Evolutionary conservation across 2,797 vertebrate genomes (phyloP).

Genomic region (Hypotaenidia philippensis): DNA sequence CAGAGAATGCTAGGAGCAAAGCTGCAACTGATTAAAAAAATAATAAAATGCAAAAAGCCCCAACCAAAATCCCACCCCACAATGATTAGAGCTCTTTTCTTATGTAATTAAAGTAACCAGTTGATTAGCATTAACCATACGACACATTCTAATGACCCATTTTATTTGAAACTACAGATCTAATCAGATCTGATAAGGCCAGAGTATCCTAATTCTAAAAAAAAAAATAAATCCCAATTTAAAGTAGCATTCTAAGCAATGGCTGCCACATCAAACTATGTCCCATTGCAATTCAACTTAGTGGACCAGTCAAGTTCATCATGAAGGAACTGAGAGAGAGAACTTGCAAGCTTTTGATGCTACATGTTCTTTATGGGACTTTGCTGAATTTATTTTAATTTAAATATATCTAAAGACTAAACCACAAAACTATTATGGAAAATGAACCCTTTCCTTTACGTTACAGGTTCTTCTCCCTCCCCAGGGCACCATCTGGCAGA

Average conservation of each 20-base stretch:
- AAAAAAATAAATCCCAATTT: not conserved
- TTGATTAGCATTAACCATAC: constrained; percentile 13
- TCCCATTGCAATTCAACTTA: not conserved
- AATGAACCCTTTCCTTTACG: not conserved
- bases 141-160: constrained; percentile 18
- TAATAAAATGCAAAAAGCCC: too few species aligned
- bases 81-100: constrained; percentile 27
- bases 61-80: not conserved
- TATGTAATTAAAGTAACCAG: constrained; percentile 28
- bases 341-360: not conserved
- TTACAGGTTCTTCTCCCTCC: not conserved
- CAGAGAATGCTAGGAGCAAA: not conserved
- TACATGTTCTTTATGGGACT: not conserved
- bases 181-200: constrained; percentile 13
- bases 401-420: not conserved
- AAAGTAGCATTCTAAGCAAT: not conserved
- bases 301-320: not conserved
- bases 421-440: not conserved
- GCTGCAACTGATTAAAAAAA: not conserved
- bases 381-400: not conserved
- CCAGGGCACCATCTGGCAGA: constrained; percentile 8
- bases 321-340: not conserved
- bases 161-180: constrained; percentile 53
- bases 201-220: not conserved
- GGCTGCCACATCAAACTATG: not conserved